These are phyloP conservation scores for Euwallacea fornicatus DNA, from an alignment of 1,140 invertebrate species.

Conservation along the genomic window DNA sequence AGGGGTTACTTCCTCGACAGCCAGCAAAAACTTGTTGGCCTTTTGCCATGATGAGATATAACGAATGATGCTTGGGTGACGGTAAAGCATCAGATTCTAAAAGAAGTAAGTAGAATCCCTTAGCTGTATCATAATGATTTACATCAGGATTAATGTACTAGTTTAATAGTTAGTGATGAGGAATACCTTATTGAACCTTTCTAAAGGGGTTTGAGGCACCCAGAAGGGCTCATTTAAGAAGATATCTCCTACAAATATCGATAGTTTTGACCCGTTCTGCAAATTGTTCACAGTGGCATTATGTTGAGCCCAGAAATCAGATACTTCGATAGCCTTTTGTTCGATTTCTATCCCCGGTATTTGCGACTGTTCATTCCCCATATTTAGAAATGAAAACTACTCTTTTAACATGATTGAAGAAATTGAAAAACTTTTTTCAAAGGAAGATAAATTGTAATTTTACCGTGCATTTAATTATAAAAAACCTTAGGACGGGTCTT, in stretches of 20 bases:
- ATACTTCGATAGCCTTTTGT: constrained; percentile 71
- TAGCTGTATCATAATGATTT: background rate
- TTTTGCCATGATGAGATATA: constrained; percentile 80
- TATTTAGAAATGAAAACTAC: constrained; percentile 45
- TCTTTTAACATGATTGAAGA: too few relatives aligned
- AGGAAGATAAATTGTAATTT: too few relatives aligned
- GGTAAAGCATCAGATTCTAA: constrained; percentile 78
- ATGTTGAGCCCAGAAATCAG: constrained; percentile 77
- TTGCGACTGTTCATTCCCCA: constrained; percentile 77
- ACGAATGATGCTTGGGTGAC: constrained; percentile 78
- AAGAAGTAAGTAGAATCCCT: background rate
- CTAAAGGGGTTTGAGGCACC: constrained; percentile 66
- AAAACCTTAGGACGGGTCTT: too few relatives aligned
- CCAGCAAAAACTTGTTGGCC: constrained; percentile 70
- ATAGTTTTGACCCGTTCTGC: constrained; percentile 64
- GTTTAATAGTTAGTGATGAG: background rate
- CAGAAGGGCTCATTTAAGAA: constrained; percentile 63
- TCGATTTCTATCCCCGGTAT: constrained; percentile 71
- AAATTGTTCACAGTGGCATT: constrained; percentile 63
- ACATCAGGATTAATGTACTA: background rate
- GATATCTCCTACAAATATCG: constrained; percentile 71
- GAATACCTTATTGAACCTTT: constrained; percentile 70
- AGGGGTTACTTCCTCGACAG: constrained; percentile 75
- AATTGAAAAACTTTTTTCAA: too few relatives aligned
- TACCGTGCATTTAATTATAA: too few relatives aligned